These are phyloP conservation scores for Anhinga rufa DNA, from an alignment of 2,113 vertebrate species.

Conservation along the genomic window DNA sequence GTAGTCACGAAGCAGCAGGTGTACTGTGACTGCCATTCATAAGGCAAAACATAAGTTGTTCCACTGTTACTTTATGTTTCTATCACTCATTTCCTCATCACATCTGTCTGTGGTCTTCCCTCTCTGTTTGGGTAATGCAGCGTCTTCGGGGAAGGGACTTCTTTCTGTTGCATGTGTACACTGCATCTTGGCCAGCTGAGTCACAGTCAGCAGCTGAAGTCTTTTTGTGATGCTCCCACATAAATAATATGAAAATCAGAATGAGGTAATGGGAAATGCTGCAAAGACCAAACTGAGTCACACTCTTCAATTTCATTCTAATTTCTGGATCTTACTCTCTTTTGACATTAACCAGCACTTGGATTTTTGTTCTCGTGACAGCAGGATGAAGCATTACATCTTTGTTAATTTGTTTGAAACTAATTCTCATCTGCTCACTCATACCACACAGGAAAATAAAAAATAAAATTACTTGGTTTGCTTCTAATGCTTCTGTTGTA, in stretches of 20 bases:
- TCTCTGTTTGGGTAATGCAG: neutral
- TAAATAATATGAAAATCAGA: neutral
- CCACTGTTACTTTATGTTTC: neutral
- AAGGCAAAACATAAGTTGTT: neutral
- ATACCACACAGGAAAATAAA: neutral
- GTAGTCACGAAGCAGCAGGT: neutral
- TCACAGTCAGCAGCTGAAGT: neutral
- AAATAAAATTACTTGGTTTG: neutral
- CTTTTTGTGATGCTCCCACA: neutral
- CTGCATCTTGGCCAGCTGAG: neutral
- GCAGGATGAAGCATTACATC: neutral
- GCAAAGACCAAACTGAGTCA: constrained; percentile 2
- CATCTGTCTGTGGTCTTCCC: neutral
- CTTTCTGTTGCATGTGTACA: neutral
- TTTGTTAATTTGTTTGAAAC: neutral
- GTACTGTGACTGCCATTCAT: neutral
- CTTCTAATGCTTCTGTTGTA: neutral
- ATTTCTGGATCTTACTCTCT: neutral
- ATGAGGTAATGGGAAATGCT: neutral
- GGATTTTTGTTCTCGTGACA: neutral
- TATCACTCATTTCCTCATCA: neutral
- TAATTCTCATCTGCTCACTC: neutral
- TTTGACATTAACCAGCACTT: neutral
- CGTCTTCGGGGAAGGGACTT: neutral
- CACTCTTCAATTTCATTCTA: neutral